These are phyloP conservation scores for Psammodynastes pulverulentus DNA, from an alignment of 2,113 vertebrate species.

Conservation along the genomic window DNA sequence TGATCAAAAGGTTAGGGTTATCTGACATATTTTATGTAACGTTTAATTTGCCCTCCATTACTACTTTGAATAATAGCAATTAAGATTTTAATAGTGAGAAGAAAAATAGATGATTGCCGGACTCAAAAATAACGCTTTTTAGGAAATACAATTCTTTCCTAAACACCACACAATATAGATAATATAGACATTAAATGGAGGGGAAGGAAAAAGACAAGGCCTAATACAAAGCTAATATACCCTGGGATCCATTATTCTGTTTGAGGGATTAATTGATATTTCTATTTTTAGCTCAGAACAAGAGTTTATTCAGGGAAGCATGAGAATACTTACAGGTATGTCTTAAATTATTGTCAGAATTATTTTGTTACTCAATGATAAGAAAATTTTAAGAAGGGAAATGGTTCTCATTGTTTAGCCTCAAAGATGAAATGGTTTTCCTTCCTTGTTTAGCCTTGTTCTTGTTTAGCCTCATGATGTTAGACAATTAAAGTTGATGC, in stretches of 20 bases:
- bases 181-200: not conserved
- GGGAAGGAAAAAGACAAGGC: not conserved
- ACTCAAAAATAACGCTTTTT: slow-evolving; percentile 17
- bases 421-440: not conserved
- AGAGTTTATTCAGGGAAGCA: slow-evolving; percentile 24
- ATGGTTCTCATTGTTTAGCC: not conserved
- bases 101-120: not conserved
- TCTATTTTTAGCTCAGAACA: slow-evolving; percentile 55
- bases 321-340: slow-evolving; percentile 64
- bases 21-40: not conserved
- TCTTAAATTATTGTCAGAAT: slow-evolving; percentile 11
- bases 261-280: slow-evolving; percentile 6
- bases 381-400: not conserved
- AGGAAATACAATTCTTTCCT: not conserved
- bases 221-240: not conserved
- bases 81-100: slow-evolving; percentile 35
- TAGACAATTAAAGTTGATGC: not conserved
- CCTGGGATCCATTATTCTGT: not conserved
- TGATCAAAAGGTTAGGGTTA: not conserved
- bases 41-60: not conserved
- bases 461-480: not conserved
- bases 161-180: not conserved
- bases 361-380: not conserved
- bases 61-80: not conserved
- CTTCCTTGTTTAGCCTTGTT: not conserved